These are phyloP conservation scores for Drosophila mulleri DNA, from an alignment of 2,888 invertebrate genomes.

Conservation along the genomic window DNA sequence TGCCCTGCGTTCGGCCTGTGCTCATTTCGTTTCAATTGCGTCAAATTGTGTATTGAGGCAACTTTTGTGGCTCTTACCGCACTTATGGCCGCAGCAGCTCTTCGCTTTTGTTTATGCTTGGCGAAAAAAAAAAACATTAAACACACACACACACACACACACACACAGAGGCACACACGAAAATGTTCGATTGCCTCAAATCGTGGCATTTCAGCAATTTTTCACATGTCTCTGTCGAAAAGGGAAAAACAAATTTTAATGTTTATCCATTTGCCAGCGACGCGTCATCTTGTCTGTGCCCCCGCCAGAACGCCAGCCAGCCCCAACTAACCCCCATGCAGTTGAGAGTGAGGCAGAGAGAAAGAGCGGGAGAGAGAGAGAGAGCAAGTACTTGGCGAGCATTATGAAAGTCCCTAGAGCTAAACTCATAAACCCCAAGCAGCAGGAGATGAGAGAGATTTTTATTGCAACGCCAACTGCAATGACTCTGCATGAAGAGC, in stretches of 20 bases:
- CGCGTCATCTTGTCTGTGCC: slow-evolving; percentile 43
- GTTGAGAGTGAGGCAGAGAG: no score
- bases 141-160: slow-evolving; percentile 30
- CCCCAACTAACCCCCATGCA: slow-evolving; percentile 8
- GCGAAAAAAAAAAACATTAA: slow-evolving; percentile 66
- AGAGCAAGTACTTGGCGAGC: slow-evolving; percentile 30
- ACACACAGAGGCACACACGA: slow-evolving; percentile 15
- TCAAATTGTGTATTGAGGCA: slow-evolving; percentile 73
- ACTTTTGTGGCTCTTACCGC: slow-evolving; percentile 61
- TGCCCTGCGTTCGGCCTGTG: slow-evolving; percentile 29
- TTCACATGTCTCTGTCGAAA: slow-evolving; percentile 56
- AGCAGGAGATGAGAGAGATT: slow-evolving; percentile 33
- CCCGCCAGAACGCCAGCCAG: neutral
- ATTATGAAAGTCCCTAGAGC: slow-evolving; percentile 59
- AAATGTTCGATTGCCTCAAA: slow-evolving; percentile 68
- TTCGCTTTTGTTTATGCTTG: slow-evolving; percentile 62
- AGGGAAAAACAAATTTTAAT: slow-evolving; percentile 50
- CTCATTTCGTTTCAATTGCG: slow-evolving; percentile 77
- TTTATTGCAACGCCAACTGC: slow-evolving; percentile 52
- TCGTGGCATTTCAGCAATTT: slow-evolving; percentile 64
- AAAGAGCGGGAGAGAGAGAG: neutral
- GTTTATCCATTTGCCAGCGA: slow-evolving; percentile 52
- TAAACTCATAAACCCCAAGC: slow-evolving; percentile 25
- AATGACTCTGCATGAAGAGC: neutral
- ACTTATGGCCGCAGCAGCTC: slow-evolving; percentile 55